A percentile compares a stretch with the other conserved stretches of the same genome.
phyloP scores from a whole-genome alignment of 2,888 invertebrate genomes.

The Hymenopus coronatus region DNA sequence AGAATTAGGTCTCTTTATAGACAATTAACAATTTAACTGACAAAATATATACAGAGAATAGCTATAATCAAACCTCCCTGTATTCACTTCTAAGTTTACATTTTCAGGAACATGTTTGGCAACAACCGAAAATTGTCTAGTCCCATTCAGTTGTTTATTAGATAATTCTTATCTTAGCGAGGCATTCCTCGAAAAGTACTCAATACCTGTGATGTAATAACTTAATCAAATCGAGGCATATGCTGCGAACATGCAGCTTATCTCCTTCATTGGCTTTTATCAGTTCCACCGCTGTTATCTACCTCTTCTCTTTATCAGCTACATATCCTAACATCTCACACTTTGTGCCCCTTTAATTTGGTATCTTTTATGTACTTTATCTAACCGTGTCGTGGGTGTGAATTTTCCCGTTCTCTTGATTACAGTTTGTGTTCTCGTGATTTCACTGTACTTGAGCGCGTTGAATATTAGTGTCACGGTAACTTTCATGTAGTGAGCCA shows the following conservation, averaged over 20 bases:
- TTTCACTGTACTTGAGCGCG: too few species aligned
- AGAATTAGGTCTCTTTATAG: too few species aligned
- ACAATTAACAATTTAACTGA: too few species aligned
- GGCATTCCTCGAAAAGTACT: not conserved
- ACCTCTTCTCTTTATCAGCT: not conserved
- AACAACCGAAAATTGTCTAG: not conserved
- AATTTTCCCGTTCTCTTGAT: not conserved
- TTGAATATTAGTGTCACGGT: too few species aligned
- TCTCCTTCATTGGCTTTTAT: not conserved
- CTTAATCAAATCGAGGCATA: not conserved
- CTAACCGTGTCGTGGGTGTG: not conserved
- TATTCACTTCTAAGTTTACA: too few species aligned
- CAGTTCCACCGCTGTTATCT: not conserved
- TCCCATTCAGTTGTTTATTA: not conserved
- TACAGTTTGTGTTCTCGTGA: too few species aligned
- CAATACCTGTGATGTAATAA: not conserved
- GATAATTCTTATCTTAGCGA: not conserved
- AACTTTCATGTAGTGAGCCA: too few species aligned
- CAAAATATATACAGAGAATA: too few species aligned
- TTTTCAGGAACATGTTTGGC: not conserved
- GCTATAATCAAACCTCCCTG: too few species aligned
- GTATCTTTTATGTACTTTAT: not conserved
- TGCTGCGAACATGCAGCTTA: not conserved
- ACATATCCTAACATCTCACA: not conserved
- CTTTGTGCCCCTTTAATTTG: not conserved